Evolutionary conservation across 2,113 vertebrate genomes (phyloP).

Genomic region (Brevimyrus niger): DNA sequence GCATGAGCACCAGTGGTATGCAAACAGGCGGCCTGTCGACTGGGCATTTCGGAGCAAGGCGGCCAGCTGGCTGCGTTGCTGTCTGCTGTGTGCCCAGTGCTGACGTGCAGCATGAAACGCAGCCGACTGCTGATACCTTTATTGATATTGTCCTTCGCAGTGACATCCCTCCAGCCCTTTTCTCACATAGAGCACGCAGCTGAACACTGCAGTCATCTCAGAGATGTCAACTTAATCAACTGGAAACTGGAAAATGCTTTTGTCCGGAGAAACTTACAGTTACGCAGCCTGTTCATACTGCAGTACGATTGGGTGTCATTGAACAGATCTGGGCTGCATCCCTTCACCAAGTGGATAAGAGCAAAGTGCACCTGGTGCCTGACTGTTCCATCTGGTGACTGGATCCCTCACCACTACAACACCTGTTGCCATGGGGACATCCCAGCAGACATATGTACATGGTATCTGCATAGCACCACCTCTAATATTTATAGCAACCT

Average conservation of each 20-base stretch:
- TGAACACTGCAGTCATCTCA: not conserved
- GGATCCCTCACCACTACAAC: not conserved
- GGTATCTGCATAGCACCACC: not conserved
- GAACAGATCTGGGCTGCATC: not conserved
- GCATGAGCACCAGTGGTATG: not conserved
- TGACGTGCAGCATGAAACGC: not conserved
- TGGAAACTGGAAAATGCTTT: not conserved
- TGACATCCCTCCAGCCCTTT: not conserved
- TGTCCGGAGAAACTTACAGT: not conserved
- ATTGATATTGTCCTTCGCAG: not conserved
- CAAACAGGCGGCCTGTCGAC: not conserved
- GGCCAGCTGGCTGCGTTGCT: not conserved
- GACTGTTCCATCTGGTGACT: not conserved
- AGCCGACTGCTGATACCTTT: not conserved
- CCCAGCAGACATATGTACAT: not conserved
- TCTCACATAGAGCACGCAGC: not conserved
- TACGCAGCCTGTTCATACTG: not conserved
- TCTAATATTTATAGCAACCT: not conserved
- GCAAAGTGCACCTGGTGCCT: not conserved
- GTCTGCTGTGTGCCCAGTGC: not conserved
- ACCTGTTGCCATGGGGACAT: not conserved
- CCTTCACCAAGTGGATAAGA: not conserved
- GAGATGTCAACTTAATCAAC: not conserved
- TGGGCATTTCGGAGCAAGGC: not conserved
- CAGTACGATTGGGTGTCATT: not conserved